A percentile compares a stretch with the other conserved stretches of the same genome.
phyloP scores from a whole-genome alignment of 1,140 invertebrate genomes.

The Macrobrachium nipponense region DNA sequence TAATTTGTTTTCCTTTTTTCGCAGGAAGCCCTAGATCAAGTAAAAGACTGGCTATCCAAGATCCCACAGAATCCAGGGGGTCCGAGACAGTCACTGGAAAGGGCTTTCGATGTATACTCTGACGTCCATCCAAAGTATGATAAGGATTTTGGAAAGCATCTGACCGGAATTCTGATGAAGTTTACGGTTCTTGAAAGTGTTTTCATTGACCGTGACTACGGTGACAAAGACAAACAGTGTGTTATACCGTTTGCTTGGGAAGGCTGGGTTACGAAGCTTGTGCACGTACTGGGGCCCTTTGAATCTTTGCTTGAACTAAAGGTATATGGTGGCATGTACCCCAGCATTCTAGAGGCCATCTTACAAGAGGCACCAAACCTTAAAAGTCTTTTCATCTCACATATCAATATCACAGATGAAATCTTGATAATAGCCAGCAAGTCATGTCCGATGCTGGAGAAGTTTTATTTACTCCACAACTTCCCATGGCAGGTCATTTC shows the following conservation, averaged over 20 bases:
- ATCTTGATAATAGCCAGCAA: conserved; percentile 22
- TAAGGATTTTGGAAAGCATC: conserved; percentile 31
- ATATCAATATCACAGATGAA: conserved; percentile 51
- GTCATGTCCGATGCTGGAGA: conserved; percentile 25
- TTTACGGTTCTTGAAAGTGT: conserved; percentile 28
- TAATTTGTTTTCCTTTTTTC: neutral
- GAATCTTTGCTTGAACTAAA: conserved; percentile 10
- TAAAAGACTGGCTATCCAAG: conserved; percentile 6
- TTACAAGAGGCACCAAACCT: conserved; percentile 17
- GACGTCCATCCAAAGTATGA: conserved; percentile 32
- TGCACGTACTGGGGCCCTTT: conserved; percentile 22
- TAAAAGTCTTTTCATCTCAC: conserved; percentile 25
- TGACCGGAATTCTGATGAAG: conserved; percentile 19
- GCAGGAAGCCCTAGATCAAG: neutral
- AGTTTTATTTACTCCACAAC: conserved; percentile 37
- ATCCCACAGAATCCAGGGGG: neutral
- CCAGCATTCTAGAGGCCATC: conserved; percentile 38
- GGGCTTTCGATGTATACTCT: conserved; percentile 3
- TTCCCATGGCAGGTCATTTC: conserved; percentile 50
- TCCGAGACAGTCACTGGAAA: neutral
- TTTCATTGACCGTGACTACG: conserved; percentile 42
- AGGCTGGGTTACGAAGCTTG: conserved; percentile 25
- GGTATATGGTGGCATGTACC: conserved; percentile 44
- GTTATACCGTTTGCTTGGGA: conserved; percentile 48
- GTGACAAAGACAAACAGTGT: conserved; percentile 40